Base-by-base conservation (phyloP, 2,888 invertebrate species). In the Lepidochrysops patricia region DNA sequence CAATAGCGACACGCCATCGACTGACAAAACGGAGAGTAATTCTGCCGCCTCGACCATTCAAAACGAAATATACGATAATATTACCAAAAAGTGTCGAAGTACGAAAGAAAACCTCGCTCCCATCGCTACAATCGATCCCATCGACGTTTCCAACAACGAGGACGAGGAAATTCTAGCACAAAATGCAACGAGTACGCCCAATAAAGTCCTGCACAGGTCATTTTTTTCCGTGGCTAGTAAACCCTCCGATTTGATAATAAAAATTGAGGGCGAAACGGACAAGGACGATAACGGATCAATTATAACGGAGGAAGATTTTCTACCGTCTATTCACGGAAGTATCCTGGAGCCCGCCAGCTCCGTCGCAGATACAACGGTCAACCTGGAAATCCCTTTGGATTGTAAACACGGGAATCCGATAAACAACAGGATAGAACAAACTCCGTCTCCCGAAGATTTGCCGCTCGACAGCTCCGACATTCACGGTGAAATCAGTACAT, bases 401-500 rank as follows among this genome's bases (percentile, higher is more conserved):
- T 85, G 89, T 62, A 85, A 88, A 68, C 80, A 90, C 75, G 84
- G 82, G 49, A 87, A 79, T 68, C 73, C 77, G 54, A 68, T 79
- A 54, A 68, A 79, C 54, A 84, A 79, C 64, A 77, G 93, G 63
- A 91, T 94, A 73, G 95, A 95, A 75, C 93, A 95, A 72, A 96
- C 96, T 1, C 96, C 96, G 1, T 96, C 96, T 0, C 94, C 96
- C 0, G 96, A 96, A 83, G 96, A 96, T 72, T 82, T 96, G 58
- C 96, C 96, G 0, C 82, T 96, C 35, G 96, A 96, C 76, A 94
- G 94, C 15, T 92, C 93, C 7, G 93, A 93, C 61, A 90, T 92
- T 19, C 88, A 89, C 68, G 91, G 92, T 4, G 92, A 92, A 73
- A 88, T 90, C 60, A 88, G 89, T 66, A 90, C 90, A 32, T 89